Conservation (phyloP, 1,140 invertebrate species). For the Drosophila melanica region DNA sequence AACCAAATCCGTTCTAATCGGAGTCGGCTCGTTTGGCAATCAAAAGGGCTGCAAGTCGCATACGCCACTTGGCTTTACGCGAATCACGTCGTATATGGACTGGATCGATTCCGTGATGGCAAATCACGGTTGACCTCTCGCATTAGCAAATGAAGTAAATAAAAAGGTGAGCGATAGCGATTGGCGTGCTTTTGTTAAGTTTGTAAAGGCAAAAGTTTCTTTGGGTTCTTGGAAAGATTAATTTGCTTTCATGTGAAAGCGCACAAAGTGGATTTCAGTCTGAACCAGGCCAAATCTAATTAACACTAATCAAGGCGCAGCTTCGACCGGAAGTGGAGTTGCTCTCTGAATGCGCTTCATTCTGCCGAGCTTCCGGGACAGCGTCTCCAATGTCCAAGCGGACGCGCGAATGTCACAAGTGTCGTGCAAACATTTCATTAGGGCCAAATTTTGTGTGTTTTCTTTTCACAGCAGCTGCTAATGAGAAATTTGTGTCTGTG, state of each 20-base stretch:
- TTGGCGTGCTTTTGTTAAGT: not conserved
- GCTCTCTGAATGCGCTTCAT: slow-evolving; percentile 41
- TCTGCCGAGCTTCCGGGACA: slow-evolving; percentile 14
- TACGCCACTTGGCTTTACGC: slow-evolving; percentile 25
- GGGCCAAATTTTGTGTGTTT: slow-evolving; percentile 70
- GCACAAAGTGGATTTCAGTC: slow-evolving; percentile 15
- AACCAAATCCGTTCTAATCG: not conserved
- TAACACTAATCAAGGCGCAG: slow-evolving; percentile 73
- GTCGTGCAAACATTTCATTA: slow-evolving; percentile 83
- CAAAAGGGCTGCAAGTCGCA: slow-evolving; percentile 10
- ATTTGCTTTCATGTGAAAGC: slow-evolving; percentile 7
- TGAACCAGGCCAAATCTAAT: slow-evolving; percentile 69
- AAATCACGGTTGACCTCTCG: not conserved
- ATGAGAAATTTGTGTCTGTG: slow-evolving; percentile 74
- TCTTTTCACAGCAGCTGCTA: slow-evolving; percentile 69
- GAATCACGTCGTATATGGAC: slow-evolving; percentile 8
- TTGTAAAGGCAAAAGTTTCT: not conserved
- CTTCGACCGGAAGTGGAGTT: slow-evolving; percentile 58
- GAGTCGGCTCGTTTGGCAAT: slow-evolving; percentile 35
- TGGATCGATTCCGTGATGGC: slow-evolving; percentile 29
- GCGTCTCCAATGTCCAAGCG: slow-evolving; percentile 46
- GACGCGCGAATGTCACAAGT: slow-evolving; percentile 78
- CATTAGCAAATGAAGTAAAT: too few relatives aligned
- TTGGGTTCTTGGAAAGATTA: slow-evolving; percentile 9
- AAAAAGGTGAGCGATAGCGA: not conserved